Evolutionary conservation across 1,140 invertebrate genomes (phyloP).

Genomic region (Batillaria attramentaria): DNA sequence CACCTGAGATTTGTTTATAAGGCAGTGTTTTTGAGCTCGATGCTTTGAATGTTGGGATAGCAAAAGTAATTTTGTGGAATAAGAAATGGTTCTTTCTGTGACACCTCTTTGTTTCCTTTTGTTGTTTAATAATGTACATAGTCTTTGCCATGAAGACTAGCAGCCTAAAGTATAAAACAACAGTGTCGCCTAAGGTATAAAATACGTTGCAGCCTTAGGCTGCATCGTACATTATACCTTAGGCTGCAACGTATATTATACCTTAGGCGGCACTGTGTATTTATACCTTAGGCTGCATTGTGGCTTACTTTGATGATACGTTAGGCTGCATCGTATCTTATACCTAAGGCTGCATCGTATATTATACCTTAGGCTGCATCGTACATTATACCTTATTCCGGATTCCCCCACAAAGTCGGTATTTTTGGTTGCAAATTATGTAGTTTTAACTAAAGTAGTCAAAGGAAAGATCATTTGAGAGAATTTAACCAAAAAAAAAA

Average conservation of each 20-base stretch:
- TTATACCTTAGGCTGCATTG: neutral
- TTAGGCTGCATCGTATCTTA: too few relatives aligned
- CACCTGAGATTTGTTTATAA: slow-evolving; percentile 7
- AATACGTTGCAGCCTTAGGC: slow-evolving; percentile 5
- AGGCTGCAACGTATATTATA: slow-evolving; percentile 6
- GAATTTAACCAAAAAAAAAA: too few relatives aligned
- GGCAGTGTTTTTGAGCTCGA: neutral
- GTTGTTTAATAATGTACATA: slow-evolving; percentile 1
- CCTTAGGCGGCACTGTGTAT: neutral
- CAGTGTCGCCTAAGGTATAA: slow-evolving; percentile 6
- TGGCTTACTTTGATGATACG: neutral
- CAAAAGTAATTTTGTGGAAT: slow-evolving; percentile 8
- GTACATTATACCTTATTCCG: too few relatives aligned
- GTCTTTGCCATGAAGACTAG: neutral
- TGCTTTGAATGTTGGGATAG: slow-evolving; percentile 3
- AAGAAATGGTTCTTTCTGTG: neutral
- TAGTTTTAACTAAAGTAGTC: too few relatives aligned
- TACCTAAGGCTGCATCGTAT: neutral
- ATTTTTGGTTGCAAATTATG: too few relatives aligned
- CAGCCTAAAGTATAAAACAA: slow-evolving; percentile 7
- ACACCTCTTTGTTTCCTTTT: neutral
- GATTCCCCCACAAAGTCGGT: too few relatives aligned
- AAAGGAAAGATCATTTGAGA: too few relatives aligned
- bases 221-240: neutral
- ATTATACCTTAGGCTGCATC: too few relatives aligned